phyloP scores from a whole-genome alignment of 2,888 invertebrate genomes.

The Andrena bucephala region DNA sequence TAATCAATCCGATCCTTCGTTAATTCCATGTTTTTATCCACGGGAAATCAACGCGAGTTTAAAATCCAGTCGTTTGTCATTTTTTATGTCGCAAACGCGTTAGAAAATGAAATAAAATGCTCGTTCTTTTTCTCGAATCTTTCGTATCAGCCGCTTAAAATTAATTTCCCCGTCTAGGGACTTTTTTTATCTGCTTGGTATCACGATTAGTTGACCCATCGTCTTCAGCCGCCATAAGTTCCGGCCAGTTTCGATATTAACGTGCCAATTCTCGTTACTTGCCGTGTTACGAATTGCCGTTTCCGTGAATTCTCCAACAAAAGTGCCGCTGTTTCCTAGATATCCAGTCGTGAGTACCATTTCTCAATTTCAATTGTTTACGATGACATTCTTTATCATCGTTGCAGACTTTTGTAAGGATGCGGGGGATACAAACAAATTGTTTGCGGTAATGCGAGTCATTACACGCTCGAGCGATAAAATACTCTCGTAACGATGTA shows the following conservation, averaged over 20 bases:
- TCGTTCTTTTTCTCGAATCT: neutral
- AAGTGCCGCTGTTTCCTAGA: slow-evolving; percentile 28
- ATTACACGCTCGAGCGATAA: slow-evolving; percentile 1
- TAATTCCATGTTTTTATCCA: too few species aligned
- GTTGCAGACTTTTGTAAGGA: slow-evolving; percentile 12
- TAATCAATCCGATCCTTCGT: too few species aligned
- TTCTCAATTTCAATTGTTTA: slow-evolving; percentile 13
- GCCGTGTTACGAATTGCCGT: slow-evolving; percentile 18
- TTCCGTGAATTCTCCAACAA: slow-evolving; percentile 13
- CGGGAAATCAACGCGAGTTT: too few species aligned
- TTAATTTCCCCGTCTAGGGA: slow-evolving; percentile 23
- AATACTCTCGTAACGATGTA: neutral
- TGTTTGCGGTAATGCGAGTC: slow-evolving; percentile 8
- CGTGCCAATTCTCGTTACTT: slow-evolving; percentile 34
- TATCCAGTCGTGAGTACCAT: slow-evolving; percentile 54
- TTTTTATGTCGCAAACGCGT: neutral
- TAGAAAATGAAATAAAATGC: neutral
- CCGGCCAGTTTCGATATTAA: slow-evolving; percentile 39
- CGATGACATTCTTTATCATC: neutral
- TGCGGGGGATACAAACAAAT: slow-evolving; percentile 4
- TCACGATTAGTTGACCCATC: slow-evolving; percentile 27
- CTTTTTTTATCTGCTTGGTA: slow-evolving; percentile 16
- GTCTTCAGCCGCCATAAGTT: slow-evolving; percentile 47
- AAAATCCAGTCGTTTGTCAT: too few species aligned
- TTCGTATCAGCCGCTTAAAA: neutral